phyloP scores from a whole-genome alignment of 2,888 invertebrate genomes.

The Cheilosia variabilis region DNA sequence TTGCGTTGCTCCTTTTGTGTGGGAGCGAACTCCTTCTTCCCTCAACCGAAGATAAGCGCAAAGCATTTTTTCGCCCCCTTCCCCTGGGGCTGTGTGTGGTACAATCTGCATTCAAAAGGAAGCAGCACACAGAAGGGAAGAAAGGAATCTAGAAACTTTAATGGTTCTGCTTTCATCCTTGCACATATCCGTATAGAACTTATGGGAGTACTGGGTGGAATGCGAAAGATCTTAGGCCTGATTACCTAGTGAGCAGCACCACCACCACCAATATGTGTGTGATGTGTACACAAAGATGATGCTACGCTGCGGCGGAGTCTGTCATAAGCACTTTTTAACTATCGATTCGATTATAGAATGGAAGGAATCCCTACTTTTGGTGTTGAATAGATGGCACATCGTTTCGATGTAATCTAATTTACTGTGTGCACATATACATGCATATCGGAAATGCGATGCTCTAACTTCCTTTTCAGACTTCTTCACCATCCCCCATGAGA shows the following conservation, averaged over 20 bases:
- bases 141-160: slow-evolving; percentile 67
- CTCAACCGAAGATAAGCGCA: slow-evolving; percentile 61
- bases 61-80: slow-evolving; percentile 55
- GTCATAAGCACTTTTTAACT: slow-evolving; percentile 73
- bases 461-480: slow-evolving; percentile 25
- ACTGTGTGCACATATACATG: slow-evolving; percentile 14
- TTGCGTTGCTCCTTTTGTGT: slow-evolving; percentile 58
- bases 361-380: not conserved
- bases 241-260: slow-evolving; percentile 46
- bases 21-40: slow-evolving; percentile 31
- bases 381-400: slow-evolving; percentile 48
- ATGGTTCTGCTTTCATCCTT: slow-evolving; percentile 57
- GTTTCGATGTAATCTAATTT: slow-evolving; percentile 58
- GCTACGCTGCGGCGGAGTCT: slow-evolving; percentile 44
- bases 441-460: slow-evolving; percentile 20
- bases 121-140: slow-evolving; percentile 24
- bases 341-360: slow-evolving; percentile 67
- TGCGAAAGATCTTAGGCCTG: slow-evolving; percentile 52
- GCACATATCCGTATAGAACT: not conserved
- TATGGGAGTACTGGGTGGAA: slow-evolving; percentile 1
- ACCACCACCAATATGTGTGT: slow-evolving; percentile 15
- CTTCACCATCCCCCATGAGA: not conserved
- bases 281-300: slow-evolving; percentile 54
- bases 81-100: slow-evolving; percentile 38
- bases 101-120: slow-evolving; percentile 56